A percentile compares a stretch with the other conserved stretches of the same genome.
phyloP scores from a whole-genome alignment of 2,113 vertebrate genomes.

The Genyomyrus donnyi region DNA sequence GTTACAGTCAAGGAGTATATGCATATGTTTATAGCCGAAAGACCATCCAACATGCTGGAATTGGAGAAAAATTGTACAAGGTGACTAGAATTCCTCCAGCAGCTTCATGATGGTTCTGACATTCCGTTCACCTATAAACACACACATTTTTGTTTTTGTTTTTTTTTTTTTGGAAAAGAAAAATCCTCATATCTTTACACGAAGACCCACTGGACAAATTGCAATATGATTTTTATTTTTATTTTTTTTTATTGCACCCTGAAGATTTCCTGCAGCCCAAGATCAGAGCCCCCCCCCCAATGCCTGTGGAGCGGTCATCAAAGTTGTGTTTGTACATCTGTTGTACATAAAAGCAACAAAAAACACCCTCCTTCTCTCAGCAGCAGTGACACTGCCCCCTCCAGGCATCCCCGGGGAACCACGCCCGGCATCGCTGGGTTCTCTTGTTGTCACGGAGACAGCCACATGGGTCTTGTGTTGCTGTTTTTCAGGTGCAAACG shows the following conservation, averaged over 20 bases:
- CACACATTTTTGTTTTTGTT: background rate
- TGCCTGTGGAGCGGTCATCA: background rate
- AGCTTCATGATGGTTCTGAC: background rate
- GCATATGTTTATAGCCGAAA: background rate
- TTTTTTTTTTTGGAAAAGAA: background rate
- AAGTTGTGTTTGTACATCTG: background rate
- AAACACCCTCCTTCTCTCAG: background rate
- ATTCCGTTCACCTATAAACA: background rate
- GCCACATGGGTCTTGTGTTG: constrained; percentile 97
- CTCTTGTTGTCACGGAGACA: constrained; percentile 73
- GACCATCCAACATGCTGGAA: background rate
- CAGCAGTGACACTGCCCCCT: background rate
- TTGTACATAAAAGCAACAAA: background rate
- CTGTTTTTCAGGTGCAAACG: constrained; percentile 97
- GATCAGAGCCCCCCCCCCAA: background rate
- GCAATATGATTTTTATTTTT: background rate
- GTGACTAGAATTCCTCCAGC: background rate
- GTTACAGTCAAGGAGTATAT: background rate
- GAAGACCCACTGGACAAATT: background rate
- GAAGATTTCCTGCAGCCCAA: background rate
- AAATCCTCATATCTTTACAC: background rate
- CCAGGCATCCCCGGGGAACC: background rate
- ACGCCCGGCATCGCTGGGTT: constrained; percentile 36
- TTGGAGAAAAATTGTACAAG: background rate
- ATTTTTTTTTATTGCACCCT: background rate